phyloP scores from a whole-genome alignment of 1,140 invertebrate species.

The Anadara kagoshimensis region DNA sequence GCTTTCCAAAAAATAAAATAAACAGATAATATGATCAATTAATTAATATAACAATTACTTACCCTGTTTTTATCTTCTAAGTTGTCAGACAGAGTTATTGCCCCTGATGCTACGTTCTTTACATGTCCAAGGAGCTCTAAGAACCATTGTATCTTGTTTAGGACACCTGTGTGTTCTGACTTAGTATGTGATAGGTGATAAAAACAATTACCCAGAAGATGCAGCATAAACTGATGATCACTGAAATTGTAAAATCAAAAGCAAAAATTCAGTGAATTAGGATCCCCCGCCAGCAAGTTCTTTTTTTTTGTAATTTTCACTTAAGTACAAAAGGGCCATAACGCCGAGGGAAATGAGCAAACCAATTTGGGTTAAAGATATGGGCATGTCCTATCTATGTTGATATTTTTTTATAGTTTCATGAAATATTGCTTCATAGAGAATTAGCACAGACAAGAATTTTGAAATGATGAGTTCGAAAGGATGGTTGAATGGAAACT shows the following conservation, averaged over 20 bases:
- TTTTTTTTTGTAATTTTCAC: too few relatives aligned
- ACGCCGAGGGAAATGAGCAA: background rate
- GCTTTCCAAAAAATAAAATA: too few relatives aligned
- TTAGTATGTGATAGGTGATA: constrained; percentile 32
- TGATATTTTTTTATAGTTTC: background rate
- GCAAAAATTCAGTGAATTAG: too few relatives aligned
- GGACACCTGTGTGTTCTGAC: constrained; percentile 38
- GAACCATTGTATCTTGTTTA: constrained; percentile 57
- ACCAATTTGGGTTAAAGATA: background rate
- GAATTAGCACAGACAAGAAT: background rate
- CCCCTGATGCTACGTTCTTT: constrained; percentile 56
- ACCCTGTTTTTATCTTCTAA: constrained; percentile 37
- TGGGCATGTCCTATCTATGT: background rate
- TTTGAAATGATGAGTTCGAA: background rate
- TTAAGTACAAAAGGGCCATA: too few relatives aligned
- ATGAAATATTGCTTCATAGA: background rate
- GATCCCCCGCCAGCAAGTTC: too few relatives aligned
- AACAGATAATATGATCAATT: too few relatives aligned
- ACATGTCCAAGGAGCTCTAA: constrained; percentile 64
- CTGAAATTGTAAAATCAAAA: constrained; percentile 43
- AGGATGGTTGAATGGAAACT: too few relatives aligned
- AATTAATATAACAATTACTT: background rate
- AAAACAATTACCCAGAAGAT: constrained; percentile 52
- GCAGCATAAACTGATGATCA: constrained; percentile 28
- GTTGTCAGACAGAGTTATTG: constrained; percentile 41